Base-by-base conservation (phyloP, 2,113 vertebrate species). In the Cavia porcellus region DNA sequence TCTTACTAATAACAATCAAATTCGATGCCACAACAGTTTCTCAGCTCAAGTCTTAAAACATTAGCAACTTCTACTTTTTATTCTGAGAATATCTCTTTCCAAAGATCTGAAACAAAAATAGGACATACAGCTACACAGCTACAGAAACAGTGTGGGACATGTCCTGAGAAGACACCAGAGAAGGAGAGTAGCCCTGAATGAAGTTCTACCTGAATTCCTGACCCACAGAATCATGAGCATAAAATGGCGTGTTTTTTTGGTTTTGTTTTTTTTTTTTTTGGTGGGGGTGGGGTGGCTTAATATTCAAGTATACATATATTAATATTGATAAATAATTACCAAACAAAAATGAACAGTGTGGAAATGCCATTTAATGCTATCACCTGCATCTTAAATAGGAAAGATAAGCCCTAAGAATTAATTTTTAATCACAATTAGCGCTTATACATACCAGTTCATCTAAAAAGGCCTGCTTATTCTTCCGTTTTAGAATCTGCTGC, bases 391-490 rank as follows among this genome's bases (percentile, higher is more conserved):
- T 64, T 42, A 75, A 62, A 79, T 1, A 85, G 25, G 22, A 89
- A 90, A 96, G 15, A 42, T 30, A 86, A 86, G 86, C 30, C 25
- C 52, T 81, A 28, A 95, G 77, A 14, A 85, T 38, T 79, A 90
- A n/a, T 19, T 50, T 89, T 81, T 66, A 35, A 83, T 45, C 47
- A 28, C n/a, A 88, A 79, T 52, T 77, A 66, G 66, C 32, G 82
- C 79, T 61, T 22, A 42, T 64, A 98, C 99, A 97, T 98, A 99
- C 99, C 99, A 99, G 98, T 97, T 99, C 99, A 97, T 99, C 99
- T 97, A 99, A 98, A 92, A 99, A 99, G 50, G 99, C 99, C 98
- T 99, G 99, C 94, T 99, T 99, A 98, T 99, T 99, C 98, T 99
- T 99, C 98, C 99, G 99, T 98, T 99, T 99, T 35, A 99, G 98